Conservation (phyloP, 2,797 vertebrate species). For the Neomorphus geoffroyi region DNA sequence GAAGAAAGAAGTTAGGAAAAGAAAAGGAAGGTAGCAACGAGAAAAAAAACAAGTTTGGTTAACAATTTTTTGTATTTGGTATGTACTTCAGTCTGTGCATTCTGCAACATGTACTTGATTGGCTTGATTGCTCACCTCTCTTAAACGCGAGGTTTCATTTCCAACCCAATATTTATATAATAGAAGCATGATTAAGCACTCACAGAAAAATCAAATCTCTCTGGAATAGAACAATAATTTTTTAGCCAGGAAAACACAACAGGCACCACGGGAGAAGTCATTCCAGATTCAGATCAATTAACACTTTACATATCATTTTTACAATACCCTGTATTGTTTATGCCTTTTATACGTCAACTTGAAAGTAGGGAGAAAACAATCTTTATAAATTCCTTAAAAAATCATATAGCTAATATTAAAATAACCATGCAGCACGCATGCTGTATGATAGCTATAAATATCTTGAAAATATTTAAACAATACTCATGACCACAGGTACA, state of each 20-base stretch:
- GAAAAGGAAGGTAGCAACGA: neutral
- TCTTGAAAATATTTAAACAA: neutral
- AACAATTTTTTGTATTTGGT: neutral
- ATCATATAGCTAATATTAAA: neutral
- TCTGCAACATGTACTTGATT: neutral
- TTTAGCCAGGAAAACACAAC: neutral
- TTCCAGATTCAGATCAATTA: neutral
- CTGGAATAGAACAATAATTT: neutral
- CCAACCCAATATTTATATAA: neutral
- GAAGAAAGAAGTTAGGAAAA: neutral
- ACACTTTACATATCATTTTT: neutral
- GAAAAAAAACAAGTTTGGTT: neutral
- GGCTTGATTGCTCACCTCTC: neutral
- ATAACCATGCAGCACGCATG: neutral
- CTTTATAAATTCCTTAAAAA: neutral
- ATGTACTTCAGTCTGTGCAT: neutral
- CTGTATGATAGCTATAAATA: neutral
- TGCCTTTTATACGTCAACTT: neutral
- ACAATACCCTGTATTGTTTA: neutral
- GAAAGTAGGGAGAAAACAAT: neutral
- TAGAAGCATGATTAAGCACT: neutral
- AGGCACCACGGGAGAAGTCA: neutral
- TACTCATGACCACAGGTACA: neutral
- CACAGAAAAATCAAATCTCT: neutral
- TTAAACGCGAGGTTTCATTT: neutral